These are phyloP conservation scores for Mallotus villosus DNA, from an alignment of 2,797 vertebrate genomes.

Conservation along the genomic window DNA sequence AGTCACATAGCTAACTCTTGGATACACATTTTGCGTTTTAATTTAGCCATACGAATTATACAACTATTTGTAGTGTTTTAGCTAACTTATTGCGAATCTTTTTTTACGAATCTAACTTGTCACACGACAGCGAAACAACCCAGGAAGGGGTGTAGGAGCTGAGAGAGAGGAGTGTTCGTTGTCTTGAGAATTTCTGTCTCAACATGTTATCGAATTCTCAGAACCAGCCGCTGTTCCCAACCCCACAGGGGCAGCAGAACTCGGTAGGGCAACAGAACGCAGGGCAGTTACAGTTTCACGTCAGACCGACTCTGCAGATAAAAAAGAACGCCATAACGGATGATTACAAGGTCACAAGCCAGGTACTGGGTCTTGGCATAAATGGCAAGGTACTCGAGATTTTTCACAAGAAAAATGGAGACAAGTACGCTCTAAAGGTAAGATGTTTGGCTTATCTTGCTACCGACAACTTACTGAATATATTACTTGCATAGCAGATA, in stretches of 20 bases:
- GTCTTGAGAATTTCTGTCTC: slow-evolving; percentile 30
- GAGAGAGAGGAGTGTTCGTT: slow-evolving; percentile 21
- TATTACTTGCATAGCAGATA: too few relatives aligned
- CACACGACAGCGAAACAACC: slow-evolving; percentile 37
- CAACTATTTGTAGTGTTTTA: not conserved
- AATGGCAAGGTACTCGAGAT: slow-evolving; percentile 96
- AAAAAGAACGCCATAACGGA: slow-evolving; percentile 96
- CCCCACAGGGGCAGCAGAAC: slow-evolving; percentile 67
- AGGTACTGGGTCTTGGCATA: slow-evolving; percentile 93
- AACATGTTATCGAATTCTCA: slow-evolving; percentile 84
- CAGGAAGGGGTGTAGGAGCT: slow-evolving; percentile 40
- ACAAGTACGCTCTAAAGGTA: slow-evolving; percentile 95
- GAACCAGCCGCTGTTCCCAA: slow-evolving; percentile 81
- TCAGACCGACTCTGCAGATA: slow-evolving; percentile 81
- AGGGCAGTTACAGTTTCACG: slow-evolving; percentile 76
- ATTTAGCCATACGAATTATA: not conserved
- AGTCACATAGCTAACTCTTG: slow-evolving; percentile 47
- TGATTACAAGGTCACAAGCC: slow-evolving; percentile 94
- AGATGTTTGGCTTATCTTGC: not conserved
- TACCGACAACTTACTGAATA: too few relatives aligned
- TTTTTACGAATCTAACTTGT: slow-evolving; percentile 5
- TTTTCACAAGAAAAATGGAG: slow-evolving; percentile 86
- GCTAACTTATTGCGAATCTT: slow-evolving; percentile 14
- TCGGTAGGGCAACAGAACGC: slow-evolving; percentile 40
- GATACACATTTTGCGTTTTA: not conserved